Evolutionary conservation across 2,113 vertebrate genomes (phyloP), one percentile per base, ranked within the genome.

Genomic region (Nannobrachium achirus): DNA sequence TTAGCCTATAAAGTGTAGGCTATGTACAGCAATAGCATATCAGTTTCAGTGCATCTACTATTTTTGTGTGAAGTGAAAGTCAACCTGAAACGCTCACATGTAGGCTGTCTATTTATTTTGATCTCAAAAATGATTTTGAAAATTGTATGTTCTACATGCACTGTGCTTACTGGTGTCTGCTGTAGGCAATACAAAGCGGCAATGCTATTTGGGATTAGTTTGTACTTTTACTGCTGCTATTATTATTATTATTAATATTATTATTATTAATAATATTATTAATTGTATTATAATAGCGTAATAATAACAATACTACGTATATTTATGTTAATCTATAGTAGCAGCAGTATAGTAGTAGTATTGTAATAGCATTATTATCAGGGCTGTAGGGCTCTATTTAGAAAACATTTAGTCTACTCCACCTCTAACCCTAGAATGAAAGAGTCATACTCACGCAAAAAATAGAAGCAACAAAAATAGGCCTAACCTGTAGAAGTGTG

Each of bases 321-420:
- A 55, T 55, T 62, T n/a, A 13, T 33, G 6, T 33, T 33, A 33
- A 15, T 8, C 14, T 38, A n/a, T 9, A 53, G 18, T 25, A 10
- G 18, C 19, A 53, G 33, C 8, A 15, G 6, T 18, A 9, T 42
- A 50, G 16, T 60, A 41, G 56, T 65, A 14, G 60, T 61, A 25
- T 69, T 53, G 42, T 55, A 66, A 62, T 45, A 44, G 16, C 8
- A 51, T n/a, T 11, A 68, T 9, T 50, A 68, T 19, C 20, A 25
- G 8, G n/a, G 42, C 3, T 50, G 13, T 15, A 18, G 16, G 25
- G 11, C 25, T 11, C 4, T 57, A 57, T 7, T 39, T 48, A n/a
- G 1, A 48, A n/a, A 48, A 5, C 6, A 10, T 14, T 46, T 5
- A 48, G 45, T 3, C 25, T 33, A 33, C 25, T 33, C 25, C 25